Base-by-base conservation (phyloP, 2,797 vertebrate genomes). In the Smutsia temminckii region DNA sequence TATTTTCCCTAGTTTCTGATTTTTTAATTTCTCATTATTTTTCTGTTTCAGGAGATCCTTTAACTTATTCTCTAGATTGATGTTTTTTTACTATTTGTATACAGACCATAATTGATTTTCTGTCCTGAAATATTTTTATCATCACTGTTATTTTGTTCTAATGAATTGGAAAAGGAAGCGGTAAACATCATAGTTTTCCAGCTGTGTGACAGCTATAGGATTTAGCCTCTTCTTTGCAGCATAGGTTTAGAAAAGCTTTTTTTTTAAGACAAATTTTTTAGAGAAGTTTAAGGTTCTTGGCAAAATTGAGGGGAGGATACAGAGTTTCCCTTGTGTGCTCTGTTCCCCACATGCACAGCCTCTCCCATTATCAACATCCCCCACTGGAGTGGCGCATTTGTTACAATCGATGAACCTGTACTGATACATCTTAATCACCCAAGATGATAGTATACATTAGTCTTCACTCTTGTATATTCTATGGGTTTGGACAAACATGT, bases 111-210 rank as follows among this genome's bases (percentile, higher is more conserved):
- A 66, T 34, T 86, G 32, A 80, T 71, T 77, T 81, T 59, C 59
- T 80, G 8, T 84, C 27, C 20, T 29, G 68, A 91, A 69, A 32
- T 69, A 64, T 42, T 32, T 40, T 85, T 87, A 53, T 78, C 17
- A 64, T 71, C 37, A 83, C 8, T 89, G 51, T 59, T 94, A 59
- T 72, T 85, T 81, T 81, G 57, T 72, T 75, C 74, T 85, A 85
- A 85, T 77, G 20, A 85, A 91, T 49, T 89, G 20, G 85, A 85
- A 77, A 59, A 61, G 17, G 74, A 91, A 87, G 10, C 5, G 74
- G 85, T 92, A 74, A 87, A 59, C 83, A 46, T 75, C 64, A 75
- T 12, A 49, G 40, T 25, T 91, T 77, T 66, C 64, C 42, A 87
- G 16, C 84, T 68, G 21, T 64, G 20, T 86, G 74, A 69, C 32